Evolutionary conservation across 1,140 invertebrate species (phyloP).

Genomic region (Dryas iulia): DNA sequence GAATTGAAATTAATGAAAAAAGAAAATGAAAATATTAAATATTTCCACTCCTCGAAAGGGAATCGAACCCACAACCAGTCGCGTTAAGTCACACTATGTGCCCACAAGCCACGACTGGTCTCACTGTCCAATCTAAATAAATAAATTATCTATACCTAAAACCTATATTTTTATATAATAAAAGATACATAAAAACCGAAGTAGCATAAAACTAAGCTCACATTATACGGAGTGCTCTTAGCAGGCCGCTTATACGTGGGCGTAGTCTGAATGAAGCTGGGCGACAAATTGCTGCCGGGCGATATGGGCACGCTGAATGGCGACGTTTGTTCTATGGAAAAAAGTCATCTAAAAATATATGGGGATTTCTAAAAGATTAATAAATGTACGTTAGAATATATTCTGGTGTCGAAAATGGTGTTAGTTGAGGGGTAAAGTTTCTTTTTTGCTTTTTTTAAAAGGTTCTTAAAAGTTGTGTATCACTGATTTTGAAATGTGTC

Average conservation of each 20-base stretch:
- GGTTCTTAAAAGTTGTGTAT: no score
- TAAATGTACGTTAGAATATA: background rate
- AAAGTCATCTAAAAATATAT: constrained; percentile 20
- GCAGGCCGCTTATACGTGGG: constrained; percentile 62
- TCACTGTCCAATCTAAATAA: no score
- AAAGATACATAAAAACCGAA: background rate
- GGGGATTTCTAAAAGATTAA: background rate
- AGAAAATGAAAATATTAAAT: no score
- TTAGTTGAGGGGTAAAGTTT: no score
- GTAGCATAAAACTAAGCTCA: constrained; percentile 41
- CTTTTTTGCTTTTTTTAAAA: background rate
- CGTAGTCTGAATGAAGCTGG: constrained; percentile 60
- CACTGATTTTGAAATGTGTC: no score
- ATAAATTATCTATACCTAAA: no score
- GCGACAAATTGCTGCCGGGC: constrained; percentile 57
- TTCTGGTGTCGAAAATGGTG: background rate
- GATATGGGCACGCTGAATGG: constrained; percentile 69
- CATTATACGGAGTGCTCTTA: constrained; percentile 68
- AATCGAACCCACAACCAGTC: no score
- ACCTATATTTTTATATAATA: no score
- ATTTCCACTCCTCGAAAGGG: no score
- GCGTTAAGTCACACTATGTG: no score
- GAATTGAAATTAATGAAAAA: no score
- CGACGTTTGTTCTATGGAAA: constrained; percentile 55
- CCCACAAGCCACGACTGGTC: no score